Evolutionary conservation across 1,140 invertebrate species (phyloP).

Genomic region (Eueides isabella): DNA sequence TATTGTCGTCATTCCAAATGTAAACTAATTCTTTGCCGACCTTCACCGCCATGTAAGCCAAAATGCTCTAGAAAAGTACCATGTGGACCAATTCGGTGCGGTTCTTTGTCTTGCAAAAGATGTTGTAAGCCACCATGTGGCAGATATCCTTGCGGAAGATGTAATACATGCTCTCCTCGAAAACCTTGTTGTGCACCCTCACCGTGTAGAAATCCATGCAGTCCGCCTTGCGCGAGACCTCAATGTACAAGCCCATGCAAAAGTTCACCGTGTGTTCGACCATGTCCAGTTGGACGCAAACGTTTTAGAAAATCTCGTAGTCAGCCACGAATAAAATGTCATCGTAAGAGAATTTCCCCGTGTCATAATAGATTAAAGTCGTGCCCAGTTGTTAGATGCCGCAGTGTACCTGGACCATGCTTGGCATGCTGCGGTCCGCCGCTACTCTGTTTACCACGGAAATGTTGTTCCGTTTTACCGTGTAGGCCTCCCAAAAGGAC

Average conservation of each 20-base stretch:
- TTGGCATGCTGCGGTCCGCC: conserved; percentile 40
- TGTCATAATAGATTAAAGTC: conserved; percentile 57
- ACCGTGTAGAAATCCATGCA: conserved; percentile 38
- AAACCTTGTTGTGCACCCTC: conserved; percentile 28
- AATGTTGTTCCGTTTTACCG: conserved; percentile 51
- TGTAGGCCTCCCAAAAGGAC: conserved; percentile 41
- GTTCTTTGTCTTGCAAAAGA: conserved; percentile 44
- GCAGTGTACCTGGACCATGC: conserved; percentile 55
- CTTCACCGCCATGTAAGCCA: conserved; percentile 50
- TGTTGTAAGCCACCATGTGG: conserved; percentile 48
- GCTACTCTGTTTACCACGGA: conserved; percentile 48
- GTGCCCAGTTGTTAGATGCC: conserved; percentile 60
- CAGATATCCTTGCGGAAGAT: conserved; percentile 41
- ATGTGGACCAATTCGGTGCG: conserved; percentile 36
- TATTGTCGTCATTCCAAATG: conserved; percentile 57
- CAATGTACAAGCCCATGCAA: conserved; percentile 45
- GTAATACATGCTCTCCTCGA: conserved; percentile 36
- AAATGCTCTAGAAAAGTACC: conserved; percentile 53
- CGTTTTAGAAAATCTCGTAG: conserved; percentile 51
- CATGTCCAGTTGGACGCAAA: conserved; percentile 59
- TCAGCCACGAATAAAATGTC: conserved; percentile 59
- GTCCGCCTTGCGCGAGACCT: conserved; percentile 30
- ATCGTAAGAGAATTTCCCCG: conserved; percentile 60
- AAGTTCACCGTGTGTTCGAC: conserved; percentile 60
- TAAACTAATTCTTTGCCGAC: conserved; percentile 55